Percentiles rank a stretch among this genome's conserved stretches.
phyloP scores from a whole-genome alignment of 2,888 invertebrate genomes.

The Pseudanteris insignis region DNA sequence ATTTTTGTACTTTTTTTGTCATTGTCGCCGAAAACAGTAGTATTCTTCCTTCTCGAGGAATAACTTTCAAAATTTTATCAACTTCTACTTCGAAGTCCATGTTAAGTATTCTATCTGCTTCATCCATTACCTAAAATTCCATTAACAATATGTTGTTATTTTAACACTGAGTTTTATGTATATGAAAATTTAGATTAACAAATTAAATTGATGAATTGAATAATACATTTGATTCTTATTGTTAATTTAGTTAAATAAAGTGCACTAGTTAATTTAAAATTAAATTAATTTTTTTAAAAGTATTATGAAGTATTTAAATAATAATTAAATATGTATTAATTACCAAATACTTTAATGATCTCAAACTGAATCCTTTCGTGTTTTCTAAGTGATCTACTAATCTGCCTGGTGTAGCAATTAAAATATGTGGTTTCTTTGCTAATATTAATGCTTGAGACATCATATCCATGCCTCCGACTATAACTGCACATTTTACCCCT shows the following conservation, averaged over 20 bases:
- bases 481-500: slow-evolving; percentile 94
- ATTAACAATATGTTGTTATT: slow-evolving; percentile 3
- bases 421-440: slow-evolving; percentile 95
- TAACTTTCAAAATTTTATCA: slow-evolving; percentile 91
- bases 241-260: too few relatives aligned
- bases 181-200: slow-evolving; percentile 4
- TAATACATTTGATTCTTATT: too few relatives aligned
- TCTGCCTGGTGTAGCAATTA: slow-evolving; percentile 96
- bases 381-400: slow-evolving; percentile 96
- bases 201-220: slow-evolving; percentile 4
- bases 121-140: slow-evolving; percentile 95
- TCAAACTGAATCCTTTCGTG: slow-evolving; percentile 95
- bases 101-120: slow-evolving; percentile 97
- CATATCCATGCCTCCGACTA: slow-evolving; percentile 99
- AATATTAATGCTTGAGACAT: slow-evolving; percentile 89
- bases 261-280: too few relatives aligned
- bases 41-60: slow-evolving; percentile 91
- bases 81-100: slow-evolving; percentile 99
- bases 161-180: too few relatives aligned
- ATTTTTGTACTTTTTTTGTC: slow-evolving; percentile 96
- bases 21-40: slow-evolving; percentile 98
- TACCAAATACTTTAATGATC: slow-evolving; percentile 87
- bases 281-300: too few relatives aligned
- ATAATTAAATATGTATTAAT: too few relatives aligned
- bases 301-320: too few relatives aligned